Percentiles rank a stretch among this genome's conserved stretches.
These are phyloP conservation scores for Butorides virescens DNA, from an alignment of 2,113 vertebrate genomes.

Conservation along the genomic window DNA sequence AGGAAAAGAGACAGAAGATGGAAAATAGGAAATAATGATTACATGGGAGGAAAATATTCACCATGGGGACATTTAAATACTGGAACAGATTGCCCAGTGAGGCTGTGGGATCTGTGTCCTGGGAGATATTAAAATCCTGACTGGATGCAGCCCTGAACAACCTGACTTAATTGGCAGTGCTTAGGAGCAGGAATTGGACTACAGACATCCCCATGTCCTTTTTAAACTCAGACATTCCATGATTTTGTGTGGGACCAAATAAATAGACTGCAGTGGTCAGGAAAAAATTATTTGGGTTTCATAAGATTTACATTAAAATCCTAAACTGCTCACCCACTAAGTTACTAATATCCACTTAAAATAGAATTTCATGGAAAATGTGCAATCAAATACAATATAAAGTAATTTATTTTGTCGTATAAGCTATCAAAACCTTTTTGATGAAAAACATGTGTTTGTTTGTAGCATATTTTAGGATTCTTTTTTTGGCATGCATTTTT, in stretches of 20 bases:
- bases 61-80: background rate
- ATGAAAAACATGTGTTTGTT: background rate
- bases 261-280: background rate
- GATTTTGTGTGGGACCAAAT: background rate
- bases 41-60: background rate
- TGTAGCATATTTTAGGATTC: background rate
- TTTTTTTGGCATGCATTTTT: background rate
- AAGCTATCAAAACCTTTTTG: background rate
- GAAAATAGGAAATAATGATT: background rate
- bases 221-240: background rate
- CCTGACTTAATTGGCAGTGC: background rate
- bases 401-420: background rate
- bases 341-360: background rate
- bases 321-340: background rate
- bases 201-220: fast-evolving
- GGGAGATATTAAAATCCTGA: background rate
- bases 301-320: background rate
- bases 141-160: background rate
- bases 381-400: background rate
- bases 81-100: background rate
- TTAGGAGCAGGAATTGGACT: background rate
- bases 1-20: background rate
- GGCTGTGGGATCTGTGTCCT: background rate
- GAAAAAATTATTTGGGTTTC: background rate
- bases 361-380: background rate